Percentiles rank a stretch among this genome's conserved stretches.
Evolutionary conservation across 1,140 invertebrate species (phyloP).

Genomic region (Zaprionus lachaisei): DNA sequence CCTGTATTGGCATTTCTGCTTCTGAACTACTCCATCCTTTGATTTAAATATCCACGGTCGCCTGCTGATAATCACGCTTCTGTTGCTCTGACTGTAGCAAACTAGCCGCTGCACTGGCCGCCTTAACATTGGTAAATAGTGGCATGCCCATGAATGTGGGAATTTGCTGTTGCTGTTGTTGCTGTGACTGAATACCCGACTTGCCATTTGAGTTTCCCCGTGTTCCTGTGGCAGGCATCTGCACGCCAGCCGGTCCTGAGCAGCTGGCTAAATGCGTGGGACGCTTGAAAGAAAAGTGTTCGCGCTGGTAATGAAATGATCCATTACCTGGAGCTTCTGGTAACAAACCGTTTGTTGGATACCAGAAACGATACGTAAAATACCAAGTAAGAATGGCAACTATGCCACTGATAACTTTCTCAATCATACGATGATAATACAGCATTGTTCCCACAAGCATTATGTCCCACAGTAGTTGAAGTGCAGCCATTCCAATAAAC

Average conservation of each 20-base stretch:
- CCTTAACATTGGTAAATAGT: constrained; percentile 85
- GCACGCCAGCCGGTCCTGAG: constrained; percentile 3
- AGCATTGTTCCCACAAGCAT: constrained; percentile 96
- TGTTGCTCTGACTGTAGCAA: constrained; percentile 47
- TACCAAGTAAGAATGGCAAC: constrained; percentile 96
- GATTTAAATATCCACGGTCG: constrained; percentile 49
- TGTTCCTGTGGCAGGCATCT: constrained; percentile 14
- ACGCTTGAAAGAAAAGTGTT: constrained; percentile 65
- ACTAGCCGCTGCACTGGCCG: constrained; percentile 54
- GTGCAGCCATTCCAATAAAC: constrained; percentile 91
- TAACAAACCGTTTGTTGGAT: constrained; percentile 86
- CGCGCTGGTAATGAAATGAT: constrained; percentile 90
- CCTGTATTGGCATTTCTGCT: constrained; percentile 38
- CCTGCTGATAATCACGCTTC: constrained; percentile 37
- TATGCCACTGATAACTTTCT: constrained; percentile 95
- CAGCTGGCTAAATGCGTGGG: constrained; percentile 60
- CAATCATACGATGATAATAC: constrained; percentile 97
- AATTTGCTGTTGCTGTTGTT: constrained; percentile 53
- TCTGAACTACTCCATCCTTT: neutral
- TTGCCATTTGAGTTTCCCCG: constrained; percentile 51
- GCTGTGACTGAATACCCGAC: constrained; percentile 4
- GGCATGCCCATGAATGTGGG: constrained; percentile 93
- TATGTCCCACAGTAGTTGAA: constrained; percentile 95
- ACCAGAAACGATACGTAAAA: constrained; percentile 95
- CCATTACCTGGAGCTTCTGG: constrained; percentile 91